A percentile compares a stretch with the other conserved stretches of the same genome.
Evolutionary conservation across 2,113 vertebrate species (phyloP).

Genomic region (Pristiophorus japonicus): DNA sequence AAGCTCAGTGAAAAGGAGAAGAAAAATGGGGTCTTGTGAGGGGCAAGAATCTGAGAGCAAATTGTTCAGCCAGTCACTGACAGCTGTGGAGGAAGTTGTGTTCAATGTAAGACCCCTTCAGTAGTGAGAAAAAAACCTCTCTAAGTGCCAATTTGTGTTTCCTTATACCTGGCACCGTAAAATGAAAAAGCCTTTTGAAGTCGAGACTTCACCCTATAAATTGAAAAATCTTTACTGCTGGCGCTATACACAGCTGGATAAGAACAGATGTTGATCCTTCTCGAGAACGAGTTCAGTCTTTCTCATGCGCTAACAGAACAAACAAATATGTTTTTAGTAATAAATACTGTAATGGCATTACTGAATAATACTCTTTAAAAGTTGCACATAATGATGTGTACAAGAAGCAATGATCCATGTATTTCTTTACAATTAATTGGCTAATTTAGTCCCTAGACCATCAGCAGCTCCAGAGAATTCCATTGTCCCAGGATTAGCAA

Average conservation of each 20-base stretch:
- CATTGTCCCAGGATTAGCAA: not conserved
- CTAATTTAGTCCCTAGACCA: not conserved
- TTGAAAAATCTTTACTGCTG: no score
- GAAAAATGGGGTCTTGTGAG: no score
- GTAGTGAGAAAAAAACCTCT: no score
- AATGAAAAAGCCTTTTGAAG: not conserved
- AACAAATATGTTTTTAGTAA: not conserved
- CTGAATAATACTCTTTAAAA: not conserved
- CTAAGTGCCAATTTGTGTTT: no score
- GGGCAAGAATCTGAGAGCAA: no score
- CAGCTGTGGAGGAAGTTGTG: no score
- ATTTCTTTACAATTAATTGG: not conserved
- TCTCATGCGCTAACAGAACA: not conserved
- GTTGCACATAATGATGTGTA: not conserved
- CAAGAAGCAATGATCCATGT: not conserved
- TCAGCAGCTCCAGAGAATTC: not conserved
- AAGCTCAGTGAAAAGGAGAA: no score
- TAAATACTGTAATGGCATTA: no score
- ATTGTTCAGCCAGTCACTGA: no score
- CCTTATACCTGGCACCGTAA: not conserved
- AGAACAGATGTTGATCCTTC: no score
- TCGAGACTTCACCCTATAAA: not conserved
- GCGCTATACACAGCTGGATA: no score
- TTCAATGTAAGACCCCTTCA: no score
- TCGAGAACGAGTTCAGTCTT: not conserved